Evolutionary conservation across 2,888 invertebrate genomes (phyloP), one percentile per base, ranked within the genome.

Genomic region (Glaucopsyche alexis): DNA sequence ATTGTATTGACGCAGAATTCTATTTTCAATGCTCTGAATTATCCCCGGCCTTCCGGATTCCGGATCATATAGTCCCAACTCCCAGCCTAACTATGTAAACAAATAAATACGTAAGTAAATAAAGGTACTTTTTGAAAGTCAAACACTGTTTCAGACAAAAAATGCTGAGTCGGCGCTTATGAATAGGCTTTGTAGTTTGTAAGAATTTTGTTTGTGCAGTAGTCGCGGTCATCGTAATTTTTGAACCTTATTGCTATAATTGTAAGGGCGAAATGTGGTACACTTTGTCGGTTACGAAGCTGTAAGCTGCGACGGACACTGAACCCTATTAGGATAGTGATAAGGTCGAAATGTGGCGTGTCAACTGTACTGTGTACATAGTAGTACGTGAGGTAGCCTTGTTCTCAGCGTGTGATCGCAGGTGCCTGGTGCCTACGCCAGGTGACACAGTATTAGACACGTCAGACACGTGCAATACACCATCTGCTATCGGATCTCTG

Each of bases 391-490:
- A 60, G 60, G 29, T 7, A 38, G 38, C 13, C 13, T n/a, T 50
- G 60, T 60, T 60, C 60, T 14, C 60, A 60, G 60, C 60, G 29
- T 60, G 60, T 29, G 60, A 29, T 60, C 60, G 60, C 60, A 60
- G 60, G 60, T 60, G 60, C 29, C 29, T 3, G 4, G 3, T 29
- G 29, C 29, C 60, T 6, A 7, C 29, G 11, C 60, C 60, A 60
- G 60, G 60, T 60, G 60, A 60, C 29, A 60, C 60, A 16, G 29
- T 14, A 60, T 60, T 60, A 60, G 60, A 60, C 60, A 60, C 60
- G 60, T 60, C 29, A 60, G 60, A 60, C 60, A 60, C 60, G 60
- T 60, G 60, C 38, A 60, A 13, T 60, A 29, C 60, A 60, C 60
- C 55, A 55, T 55, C 55, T 55, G 55, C 55, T 55, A 55, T 55